These are phyloP conservation scores for Eupelmus urozonus DNA, from an alignment of 2,888 invertebrate genomes.

Conservation along the genomic window DNA sequence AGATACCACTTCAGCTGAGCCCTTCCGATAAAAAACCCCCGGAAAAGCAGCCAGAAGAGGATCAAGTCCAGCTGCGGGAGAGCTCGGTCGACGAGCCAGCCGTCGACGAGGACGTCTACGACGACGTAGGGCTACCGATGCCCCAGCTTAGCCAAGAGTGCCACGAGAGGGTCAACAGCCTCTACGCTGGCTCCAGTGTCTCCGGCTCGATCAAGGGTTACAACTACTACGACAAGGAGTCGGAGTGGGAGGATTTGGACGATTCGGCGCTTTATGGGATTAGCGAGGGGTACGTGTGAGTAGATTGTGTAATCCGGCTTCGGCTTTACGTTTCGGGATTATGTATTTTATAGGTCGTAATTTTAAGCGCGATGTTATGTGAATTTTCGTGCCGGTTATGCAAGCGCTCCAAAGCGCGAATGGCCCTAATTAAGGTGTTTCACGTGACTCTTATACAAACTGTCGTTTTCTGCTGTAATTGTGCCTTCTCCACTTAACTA, in stretches of 20 bases:
- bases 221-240: constrained; percentile 67
- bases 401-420: too few relatives aligned
- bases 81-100: constrained; percentile 24
- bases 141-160: constrained; percentile 31
- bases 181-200: constrained; percentile 70
- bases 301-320: too few relatives aligned
- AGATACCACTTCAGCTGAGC: not conserved
- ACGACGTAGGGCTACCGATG: constrained; percentile 63
- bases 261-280: constrained; percentile 58
- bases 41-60: not conserved
- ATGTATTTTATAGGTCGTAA: too few relatives aligned
- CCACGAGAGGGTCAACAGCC: constrained; percentile 73
- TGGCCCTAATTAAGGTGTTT: too few relatives aligned
- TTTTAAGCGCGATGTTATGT: too few relatives aligned
- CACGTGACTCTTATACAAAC: too few relatives aligned
- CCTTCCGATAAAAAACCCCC: not conserved
- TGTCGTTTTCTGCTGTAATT: too few relatives aligned
- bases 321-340: too few relatives aligned
- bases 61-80: constrained; percentile 11
- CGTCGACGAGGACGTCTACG: constrained; percentile 62
- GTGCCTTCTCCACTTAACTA: too few relatives aligned
- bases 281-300: constrained; percentile 9
- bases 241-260: constrained; percentile 74
- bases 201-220: constrained; percentile 7
- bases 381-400: too few relatives aligned